Base-by-base conservation (phyloP, 2,888 invertebrate genomes). In the Halictus ligatus region DNA sequence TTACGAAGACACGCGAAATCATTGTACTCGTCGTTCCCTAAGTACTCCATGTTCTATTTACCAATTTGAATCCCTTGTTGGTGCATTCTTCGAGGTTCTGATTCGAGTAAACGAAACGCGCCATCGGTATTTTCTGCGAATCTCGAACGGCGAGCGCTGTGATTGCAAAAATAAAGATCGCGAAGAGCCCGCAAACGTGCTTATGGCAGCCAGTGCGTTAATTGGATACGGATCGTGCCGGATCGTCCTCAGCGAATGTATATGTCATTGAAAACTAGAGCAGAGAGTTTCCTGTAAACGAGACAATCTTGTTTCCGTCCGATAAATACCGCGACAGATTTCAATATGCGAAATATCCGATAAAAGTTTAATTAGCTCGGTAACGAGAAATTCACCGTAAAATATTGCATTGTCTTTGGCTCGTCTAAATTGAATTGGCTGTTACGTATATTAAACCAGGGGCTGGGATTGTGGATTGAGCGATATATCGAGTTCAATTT, bases 351-450 rank as follows among this genome's bases (percentile, higher is more conserved):
- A 67, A 18, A 35, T 18, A 67, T 21, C 18, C 67, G 35, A 67
- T 69, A 40, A 35, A 69, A 69, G 21, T 40, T 69, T 69, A 35
- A 69, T 69, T 69, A 69, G 40, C 69, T n/a, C 21, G 54, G 40
- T 40, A 69, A 69, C 69, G 40, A 69, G 21, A 35, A 40, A 69
- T 69, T n/a, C 40, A 21, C 35, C 21, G 35, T 43, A 40, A 69
- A 69, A 40, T 21, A 40, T 69, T 40, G 18, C 40, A 40, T 40
- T 69, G 40, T 69, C 40, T 21, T 40, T 4, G 21, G 40, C 21
- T 40, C 69, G 18, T 21, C 69, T 35, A 69, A 69, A 69, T 69
- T 21, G 21, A 43, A 69, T 35, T 69, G 69, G 40, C 35, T 40
- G 69, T 21, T 21, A 15, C 35, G 35, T 40, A 43, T 43, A 29